These are phyloP conservation scores for Cantharis rufa DNA, from an alignment of 2,888 invertebrate genomes.

Conservation along the genomic window DNA sequence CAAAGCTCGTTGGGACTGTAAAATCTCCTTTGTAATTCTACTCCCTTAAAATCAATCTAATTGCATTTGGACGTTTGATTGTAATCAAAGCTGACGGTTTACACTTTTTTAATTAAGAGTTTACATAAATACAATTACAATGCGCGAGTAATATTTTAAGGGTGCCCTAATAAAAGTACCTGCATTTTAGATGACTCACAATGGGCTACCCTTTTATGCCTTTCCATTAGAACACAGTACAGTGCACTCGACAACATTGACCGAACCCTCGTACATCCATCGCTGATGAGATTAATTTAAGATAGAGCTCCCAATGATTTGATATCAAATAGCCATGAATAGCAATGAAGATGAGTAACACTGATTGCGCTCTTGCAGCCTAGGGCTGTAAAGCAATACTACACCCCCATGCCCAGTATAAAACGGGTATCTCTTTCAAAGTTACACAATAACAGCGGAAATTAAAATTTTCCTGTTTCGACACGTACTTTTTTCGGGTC, in stretches of 20 bases:
- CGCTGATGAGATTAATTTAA: slow-evolving; percentile 47
- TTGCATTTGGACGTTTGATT: background rate
- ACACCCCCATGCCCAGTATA: slow-evolving; percentile 30
- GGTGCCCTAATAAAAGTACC: slow-evolving; percentile 1
- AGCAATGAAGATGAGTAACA: slow-evolving; percentile 49
- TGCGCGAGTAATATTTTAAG: slow-evolving; percentile 1
- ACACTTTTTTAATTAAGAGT: slow-evolving; percentile 3
- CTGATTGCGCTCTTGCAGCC: slow-evolving; percentile 46
- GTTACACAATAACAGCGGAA: slow-evolving; percentile 38
- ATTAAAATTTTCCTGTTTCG: slow-evolving; percentile 35
- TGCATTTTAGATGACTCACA: slow-evolving; percentile 16
- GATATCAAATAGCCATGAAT: slow-evolving; percentile 49
- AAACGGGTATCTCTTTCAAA: slow-evolving; percentile 37
- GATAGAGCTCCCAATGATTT: slow-evolving; percentile 46
- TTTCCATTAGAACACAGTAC: slow-evolving; percentile 17
- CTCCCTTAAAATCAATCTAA: background rate
- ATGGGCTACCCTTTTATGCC: slow-evolving; percentile 14
- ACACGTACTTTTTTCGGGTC: background rate
- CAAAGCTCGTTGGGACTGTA: background rate
- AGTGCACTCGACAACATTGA: slow-evolving; percentile 10
- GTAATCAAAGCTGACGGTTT: background rate
- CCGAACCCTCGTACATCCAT: slow-evolving; percentile 29
- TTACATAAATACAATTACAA: slow-evolving; percentile 9
- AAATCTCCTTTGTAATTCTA: background rate
- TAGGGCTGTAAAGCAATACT: slow-evolving; percentile 16